Evolutionary conservation across 2,113 vertebrate genomes (phyloP).

Genomic region (Microcebus griseorufus): DNA sequence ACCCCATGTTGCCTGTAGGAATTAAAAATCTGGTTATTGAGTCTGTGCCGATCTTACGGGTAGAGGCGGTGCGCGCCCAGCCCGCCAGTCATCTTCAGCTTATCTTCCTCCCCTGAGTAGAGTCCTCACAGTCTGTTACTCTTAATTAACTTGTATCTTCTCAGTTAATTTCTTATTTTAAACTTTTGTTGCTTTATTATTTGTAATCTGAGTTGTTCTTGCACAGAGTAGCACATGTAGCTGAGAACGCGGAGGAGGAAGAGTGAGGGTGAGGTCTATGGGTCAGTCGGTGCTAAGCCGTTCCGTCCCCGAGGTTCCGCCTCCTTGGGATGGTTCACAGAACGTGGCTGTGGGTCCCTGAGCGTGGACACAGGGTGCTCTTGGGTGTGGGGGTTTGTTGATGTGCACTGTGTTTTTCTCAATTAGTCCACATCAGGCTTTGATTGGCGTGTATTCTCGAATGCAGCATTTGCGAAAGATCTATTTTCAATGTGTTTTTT

Average conservation of each 20-base stretch:
- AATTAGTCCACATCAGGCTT: background rate
- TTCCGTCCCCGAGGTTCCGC: background rate
- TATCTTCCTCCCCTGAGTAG: background rate
- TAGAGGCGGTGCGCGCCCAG: too few species aligned
- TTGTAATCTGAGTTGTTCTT: too few species aligned
- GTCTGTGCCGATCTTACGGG: too few species aligned
- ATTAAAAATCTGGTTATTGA: too few species aligned
- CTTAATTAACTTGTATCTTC: background rate
- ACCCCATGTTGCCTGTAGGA: background rate
- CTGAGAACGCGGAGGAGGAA: background rate
- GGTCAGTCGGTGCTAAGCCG: background rate
- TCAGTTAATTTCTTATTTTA: background rate
- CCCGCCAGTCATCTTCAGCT: too few species aligned
- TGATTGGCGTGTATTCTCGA: background rate
- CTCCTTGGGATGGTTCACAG: background rate
- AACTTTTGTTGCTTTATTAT: background rate
- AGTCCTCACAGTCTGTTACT: background rate
- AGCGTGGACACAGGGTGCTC: background rate
- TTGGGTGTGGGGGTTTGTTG: background rate
- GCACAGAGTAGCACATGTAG: background rate
- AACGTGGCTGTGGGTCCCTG: rapidly evolving
- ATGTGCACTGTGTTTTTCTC: background rate
- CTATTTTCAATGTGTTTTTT: rapidly evolving
- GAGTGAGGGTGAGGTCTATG: background rate
- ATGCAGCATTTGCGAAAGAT: rapidly evolving